Conservation (phyloP, 2,888 invertebrate species). For the Gibbula magus region DNA sequence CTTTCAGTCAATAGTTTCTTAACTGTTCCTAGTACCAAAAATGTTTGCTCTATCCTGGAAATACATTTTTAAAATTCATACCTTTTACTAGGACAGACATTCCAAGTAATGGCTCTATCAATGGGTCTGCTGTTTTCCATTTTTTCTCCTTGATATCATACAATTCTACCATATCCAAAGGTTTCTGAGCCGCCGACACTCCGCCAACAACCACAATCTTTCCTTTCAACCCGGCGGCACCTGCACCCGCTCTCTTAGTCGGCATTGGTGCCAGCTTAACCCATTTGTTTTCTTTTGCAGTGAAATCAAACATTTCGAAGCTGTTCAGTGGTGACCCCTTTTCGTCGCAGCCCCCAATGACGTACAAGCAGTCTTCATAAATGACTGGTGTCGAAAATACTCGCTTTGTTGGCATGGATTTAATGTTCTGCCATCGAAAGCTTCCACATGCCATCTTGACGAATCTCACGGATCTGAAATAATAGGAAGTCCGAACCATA, state of each 20-base stretch:
- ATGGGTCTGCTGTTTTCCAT: constrained; percentile 61
- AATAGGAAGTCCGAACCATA: no score
- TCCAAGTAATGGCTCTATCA: constrained; percentile 65
- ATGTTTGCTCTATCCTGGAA: no score
- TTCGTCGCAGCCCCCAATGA: constrained; percentile 73
- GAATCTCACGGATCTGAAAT: no score
- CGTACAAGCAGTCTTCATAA: constrained; percentile 62
- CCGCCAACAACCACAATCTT: constrained; percentile 70
- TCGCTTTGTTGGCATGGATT: constrained; percentile 69
- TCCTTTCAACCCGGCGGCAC: constrained; percentile 58
- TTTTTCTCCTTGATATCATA: constrained; percentile 64
- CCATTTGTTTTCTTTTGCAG: constrained; percentile 57
- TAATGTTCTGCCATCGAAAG: constrained; percentile 56
- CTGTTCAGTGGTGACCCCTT: constrained; percentile 68
- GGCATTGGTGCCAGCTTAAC: constrained; percentile 64
- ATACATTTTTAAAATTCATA: constrained; percentile 33
- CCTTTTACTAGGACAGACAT: constrained; percentile 68
- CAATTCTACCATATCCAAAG: constrained; percentile 68
- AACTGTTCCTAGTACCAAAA: no score
- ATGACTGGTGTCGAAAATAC: constrained; percentile 68
- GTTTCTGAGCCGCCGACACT: constrained; percentile 67
- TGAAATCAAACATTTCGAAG: constrained; percentile 64
- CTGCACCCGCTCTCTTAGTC: constrained; percentile 69
- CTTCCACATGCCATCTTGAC: constrained; percentile 13
- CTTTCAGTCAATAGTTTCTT: no score